Percentiles rank a stretch among this genome's conserved stretches.
Evolutionary conservation across 2,113 vertebrate genomes (phyloP).

Genomic region (Laterallus jamaicensis): DNA sequence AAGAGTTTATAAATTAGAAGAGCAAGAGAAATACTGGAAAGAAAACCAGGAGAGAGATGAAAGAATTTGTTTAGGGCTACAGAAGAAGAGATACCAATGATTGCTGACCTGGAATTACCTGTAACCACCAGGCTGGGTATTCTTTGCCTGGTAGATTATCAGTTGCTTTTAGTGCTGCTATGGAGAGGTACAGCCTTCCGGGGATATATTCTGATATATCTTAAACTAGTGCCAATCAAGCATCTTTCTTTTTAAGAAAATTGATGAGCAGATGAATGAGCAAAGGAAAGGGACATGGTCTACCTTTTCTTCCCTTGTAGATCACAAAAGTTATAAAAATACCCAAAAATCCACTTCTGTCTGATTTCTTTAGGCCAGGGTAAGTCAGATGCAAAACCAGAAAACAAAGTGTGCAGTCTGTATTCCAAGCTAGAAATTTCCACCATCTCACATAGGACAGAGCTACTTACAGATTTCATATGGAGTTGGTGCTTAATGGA

Average conservation of each 20-base stretch:
- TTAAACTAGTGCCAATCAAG: neutral
- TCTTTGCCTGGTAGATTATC: neutral
- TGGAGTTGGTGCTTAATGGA: constrained; percentile 1
- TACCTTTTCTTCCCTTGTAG: neutral
- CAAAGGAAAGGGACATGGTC: neutral
- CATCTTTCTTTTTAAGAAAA: neutral
- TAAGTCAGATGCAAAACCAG: neutral
- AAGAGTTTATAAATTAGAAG: neutral
- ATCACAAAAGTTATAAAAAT: neutral
- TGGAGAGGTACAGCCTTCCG: neutral
- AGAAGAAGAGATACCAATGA: accelerated
- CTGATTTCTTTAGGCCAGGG: neutral
- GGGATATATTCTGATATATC: neutral
- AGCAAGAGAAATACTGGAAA: neutral
- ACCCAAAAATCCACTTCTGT: neutral
- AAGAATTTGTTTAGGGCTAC: neutral
- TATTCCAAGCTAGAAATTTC: neutral
- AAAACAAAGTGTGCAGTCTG: neutral
- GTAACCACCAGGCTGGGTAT: neutral
- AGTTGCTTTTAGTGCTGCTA: neutral
- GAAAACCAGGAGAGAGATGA: neutral
- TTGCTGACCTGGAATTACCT: neutral
- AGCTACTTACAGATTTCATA: constrained; percentile 35
- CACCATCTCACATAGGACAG: neutral
- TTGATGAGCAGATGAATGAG: neutral